phyloP scores from a whole-genome alignment of 1,140 invertebrate species.

The Brachionus asplanchnoidis region DNA sequence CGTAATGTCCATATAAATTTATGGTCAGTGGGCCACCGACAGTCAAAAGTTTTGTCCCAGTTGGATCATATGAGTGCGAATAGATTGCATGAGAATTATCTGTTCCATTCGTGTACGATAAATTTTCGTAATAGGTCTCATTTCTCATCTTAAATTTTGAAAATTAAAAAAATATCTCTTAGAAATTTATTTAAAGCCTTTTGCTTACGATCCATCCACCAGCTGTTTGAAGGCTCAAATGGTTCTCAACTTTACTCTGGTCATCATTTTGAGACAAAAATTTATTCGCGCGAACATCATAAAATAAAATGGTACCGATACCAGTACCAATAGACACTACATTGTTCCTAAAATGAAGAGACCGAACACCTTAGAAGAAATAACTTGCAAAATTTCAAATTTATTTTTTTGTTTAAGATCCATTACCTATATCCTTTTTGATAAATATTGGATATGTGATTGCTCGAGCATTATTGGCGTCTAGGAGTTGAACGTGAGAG shows the following conservation, averaged over 20 bases:
- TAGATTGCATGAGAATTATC: constrained; percentile 70
- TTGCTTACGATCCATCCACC: constrained; percentile 75
- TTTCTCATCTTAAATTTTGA: constrained; percentile 49
- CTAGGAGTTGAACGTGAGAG: constrained; percentile 81
- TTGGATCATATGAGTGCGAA: constrained; percentile 87
- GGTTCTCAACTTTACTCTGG: constrained; percentile 58
- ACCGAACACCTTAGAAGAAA: constrained; percentile 66
- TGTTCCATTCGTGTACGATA: constrained; percentile 66
- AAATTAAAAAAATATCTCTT: not conserved
- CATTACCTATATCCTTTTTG: constrained; percentile 49
- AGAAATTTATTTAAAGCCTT: not conserved
- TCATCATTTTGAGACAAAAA: constrained; percentile 62
- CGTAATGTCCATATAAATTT: constrained; percentile 78
- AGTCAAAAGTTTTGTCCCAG: constrained; percentile 81
- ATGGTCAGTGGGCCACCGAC: constrained; percentile 86
- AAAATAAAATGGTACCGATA: constrained; percentile 83
- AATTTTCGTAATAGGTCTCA: constrained; percentile 51
- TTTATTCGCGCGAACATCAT: constrained; percentile 80
- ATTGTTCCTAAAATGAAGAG: constrained; percentile 79
- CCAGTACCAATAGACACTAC: constrained; percentile 88
- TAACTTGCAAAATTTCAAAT: not conserved
- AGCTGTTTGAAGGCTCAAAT: constrained; percentile 76
- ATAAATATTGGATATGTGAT: constrained; percentile 62
- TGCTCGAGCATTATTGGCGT: constrained; percentile 76
- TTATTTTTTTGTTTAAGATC: not conserved